Conservation (phyloP, 2,888 invertebrate genomes). For the Urechis unicinctus region DNA sequence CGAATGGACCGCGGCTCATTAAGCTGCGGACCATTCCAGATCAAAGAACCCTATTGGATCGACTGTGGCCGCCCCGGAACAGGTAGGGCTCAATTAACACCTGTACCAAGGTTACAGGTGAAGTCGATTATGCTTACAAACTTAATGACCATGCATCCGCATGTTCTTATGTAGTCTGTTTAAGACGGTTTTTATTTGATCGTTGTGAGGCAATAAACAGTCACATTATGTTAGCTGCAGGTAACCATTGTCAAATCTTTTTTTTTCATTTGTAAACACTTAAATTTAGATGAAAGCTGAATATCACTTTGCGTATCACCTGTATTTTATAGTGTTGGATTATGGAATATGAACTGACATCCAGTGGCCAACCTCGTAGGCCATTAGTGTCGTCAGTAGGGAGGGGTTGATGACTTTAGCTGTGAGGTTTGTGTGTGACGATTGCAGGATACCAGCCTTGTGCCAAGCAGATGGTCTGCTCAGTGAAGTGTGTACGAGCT, state of each 20-base stretch:
- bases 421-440: too few species aligned
- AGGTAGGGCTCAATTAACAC: constrained; percentile 22
- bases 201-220: too few species aligned
- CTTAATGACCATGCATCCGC: neutral
- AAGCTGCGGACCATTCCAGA: constrained; percentile 38
- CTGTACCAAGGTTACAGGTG: neutral
- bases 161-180: too few species aligned
- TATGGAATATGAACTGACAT: neutral
- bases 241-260: too few species aligned
- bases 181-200: too few species aligned
- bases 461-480: constrained; percentile 24
- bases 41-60: constrained; percentile 38
- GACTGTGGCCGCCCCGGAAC: constrained; percentile 35
- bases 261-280: too few species aligned
- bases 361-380: too few species aligned
- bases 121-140: neutral
- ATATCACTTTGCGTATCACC: too few species aligned
- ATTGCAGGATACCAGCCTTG: constrained; percentile 27
- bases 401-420: too few species aligned
- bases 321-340: neutral
- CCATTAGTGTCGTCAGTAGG: too few species aligned
- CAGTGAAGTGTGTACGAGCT: constrained; percentile 26
- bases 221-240: too few species aligned
- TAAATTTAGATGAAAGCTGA: too few species aligned
- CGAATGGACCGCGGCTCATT: constrained; percentile 21